Percentiles rank a stretch among this genome's conserved stretches.
Evolutionary conservation across 2,888 invertebrate genomes (phyloP).

Genomic region (Ptilodon capucinus): DNA sequence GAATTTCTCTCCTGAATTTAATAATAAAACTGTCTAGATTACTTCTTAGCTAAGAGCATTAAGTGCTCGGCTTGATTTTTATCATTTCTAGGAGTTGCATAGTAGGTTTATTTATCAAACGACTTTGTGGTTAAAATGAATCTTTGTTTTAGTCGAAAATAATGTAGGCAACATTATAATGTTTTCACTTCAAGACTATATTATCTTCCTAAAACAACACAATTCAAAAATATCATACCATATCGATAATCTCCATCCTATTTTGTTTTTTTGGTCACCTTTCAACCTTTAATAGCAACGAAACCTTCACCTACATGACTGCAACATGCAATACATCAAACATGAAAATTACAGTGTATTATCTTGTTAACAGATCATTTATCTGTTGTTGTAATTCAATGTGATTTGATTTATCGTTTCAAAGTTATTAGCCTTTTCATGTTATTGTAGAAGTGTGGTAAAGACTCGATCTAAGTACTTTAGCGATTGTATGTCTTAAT

Average conservation of each 20-base stretch:
- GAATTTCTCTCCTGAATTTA: constrained; percentile 19
- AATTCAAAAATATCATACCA: too few species aligned
- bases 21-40: constrained; percentile 26
- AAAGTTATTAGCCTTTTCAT: not conserved
- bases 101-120: not conserved
- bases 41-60: constrained; percentile 1
- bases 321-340: constrained; percentile 30
- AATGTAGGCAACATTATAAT: too few species aligned
- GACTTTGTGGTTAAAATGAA: not conserved
- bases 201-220: too few species aligned
- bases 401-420: not conserved
- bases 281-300: constrained; percentile 28
- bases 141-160: not conserved
- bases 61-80: constrained; percentile 4
- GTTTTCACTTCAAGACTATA: too few species aligned
- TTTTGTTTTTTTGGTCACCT: constrained; percentile 22
- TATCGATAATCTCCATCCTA: too few species aligned
- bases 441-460: too few species aligned
- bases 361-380: constrained; percentile 36
- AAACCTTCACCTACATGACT: constrained; percentile 36
- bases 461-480: too few species aligned
- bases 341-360: constrained; percentile 38
- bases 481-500: too few species aligned
- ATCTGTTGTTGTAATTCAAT: constrained; percentile 9
- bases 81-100: constrained; percentile 4